phyloP scores from a whole-genome alignment of 2,113 vertebrate species.

The Castor canadensis region DNA sequence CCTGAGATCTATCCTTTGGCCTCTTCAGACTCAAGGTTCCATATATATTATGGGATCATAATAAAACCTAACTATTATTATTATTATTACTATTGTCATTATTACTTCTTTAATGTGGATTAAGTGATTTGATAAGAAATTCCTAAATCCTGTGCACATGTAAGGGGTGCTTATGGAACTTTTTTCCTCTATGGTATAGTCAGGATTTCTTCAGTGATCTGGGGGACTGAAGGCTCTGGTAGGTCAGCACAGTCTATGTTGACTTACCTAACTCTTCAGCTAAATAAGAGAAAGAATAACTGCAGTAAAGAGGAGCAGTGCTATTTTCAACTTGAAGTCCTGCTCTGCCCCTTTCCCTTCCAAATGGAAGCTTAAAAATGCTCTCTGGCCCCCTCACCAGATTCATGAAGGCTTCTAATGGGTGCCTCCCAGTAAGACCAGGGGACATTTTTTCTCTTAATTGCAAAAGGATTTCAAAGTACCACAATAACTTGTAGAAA shows the following conservation, averaged over 20 bases:
- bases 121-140: not conserved
- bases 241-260: not conserved
- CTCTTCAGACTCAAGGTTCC: not conserved
- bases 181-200: not conserved
- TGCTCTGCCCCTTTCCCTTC: not conserved
- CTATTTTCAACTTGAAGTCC: not conserved
- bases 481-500: too few relatives aligned
- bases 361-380: not conserved
- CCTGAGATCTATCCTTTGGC: not conserved
- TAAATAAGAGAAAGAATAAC: not conserved
- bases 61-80: not conserved
- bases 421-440: not conserved
- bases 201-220: not conserved
- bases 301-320: not conserved
- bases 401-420: not conserved
- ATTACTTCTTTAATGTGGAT: not conserved
- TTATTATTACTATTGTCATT: not conserved
- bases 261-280: not conserved
- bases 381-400: not conserved
- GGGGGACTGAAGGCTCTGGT: not conserved
- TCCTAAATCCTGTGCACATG: not conserved
- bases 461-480: slow-evolving; percentile 51
- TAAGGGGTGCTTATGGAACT: not conserved
- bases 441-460: slow-evolving; percentile 14
- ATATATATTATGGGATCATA: not conserved